Base-by-base conservation (phyloP, 2,888 invertebrate genomes). In the Andrena trimmerana region DNA sequence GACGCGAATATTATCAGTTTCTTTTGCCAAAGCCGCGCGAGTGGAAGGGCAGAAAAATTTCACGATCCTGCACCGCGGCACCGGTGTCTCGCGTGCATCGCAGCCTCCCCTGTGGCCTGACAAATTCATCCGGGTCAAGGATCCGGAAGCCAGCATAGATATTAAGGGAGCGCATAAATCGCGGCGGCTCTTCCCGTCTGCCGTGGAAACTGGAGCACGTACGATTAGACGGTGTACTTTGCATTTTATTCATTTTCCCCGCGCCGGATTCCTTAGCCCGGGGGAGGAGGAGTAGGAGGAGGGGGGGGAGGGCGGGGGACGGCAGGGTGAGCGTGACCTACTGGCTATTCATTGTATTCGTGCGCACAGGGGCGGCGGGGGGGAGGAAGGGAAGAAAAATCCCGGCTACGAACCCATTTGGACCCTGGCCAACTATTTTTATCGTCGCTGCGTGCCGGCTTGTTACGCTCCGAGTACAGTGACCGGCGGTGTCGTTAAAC, bases 361-460 rank as follows among this genome's bases (percentile, higher is more conserved):
- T 77, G 82, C 52, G 63, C 78, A 68, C 57, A 33, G 33, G 33
- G 20, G 62, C 7, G 62, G 62, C 7, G 2, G 2, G 27, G 31
- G 8, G 31, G 31, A n/a, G n/a, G 31, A 10, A 27, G 10, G 74
- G 54, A 52, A 79, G 86, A 88, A 89, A 88, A 86, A 88, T 89
- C 89, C 80, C 71, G 24, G 84, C 81, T 81, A 82, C 80, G 72
- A 77, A 82, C 86, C 88, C 84, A 88, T 88, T 88, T 88, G 89
- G 89, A 88, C 72, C 76, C 54, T 16, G 72, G 80, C 88, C 88
- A 88, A 85, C 81, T 88, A 86, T 88, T 89, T 89, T 88, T 89
- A 88, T 89, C 86, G 78, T 16, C 71, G 75, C 85, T 83, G 87
- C 85, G 88, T 87, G 78, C 73, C 74, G 72, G 82, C 68, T 66